Conservation (phyloP, 2,797 vertebrate species). For the Loriculus beryllinus region DNA sequence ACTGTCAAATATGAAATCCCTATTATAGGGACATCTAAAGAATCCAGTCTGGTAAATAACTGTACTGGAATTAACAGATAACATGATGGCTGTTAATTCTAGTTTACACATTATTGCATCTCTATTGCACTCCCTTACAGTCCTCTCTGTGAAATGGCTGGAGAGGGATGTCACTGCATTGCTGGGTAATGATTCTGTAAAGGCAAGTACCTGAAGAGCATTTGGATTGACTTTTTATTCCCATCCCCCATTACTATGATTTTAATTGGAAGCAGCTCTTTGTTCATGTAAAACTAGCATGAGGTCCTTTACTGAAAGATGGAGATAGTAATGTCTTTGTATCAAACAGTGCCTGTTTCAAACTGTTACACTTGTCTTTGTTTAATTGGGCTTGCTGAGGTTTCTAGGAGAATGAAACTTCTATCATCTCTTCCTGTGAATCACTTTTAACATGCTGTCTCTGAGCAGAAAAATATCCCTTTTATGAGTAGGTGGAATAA, state of each 20-base stretch:
- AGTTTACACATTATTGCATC: accelerated
- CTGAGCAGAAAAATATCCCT: background rate
- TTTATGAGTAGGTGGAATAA: constrained; percentile 26
- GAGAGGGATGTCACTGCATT: background rate
- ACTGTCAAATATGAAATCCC: background rate
- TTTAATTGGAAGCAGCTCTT: constrained; percentile 46
- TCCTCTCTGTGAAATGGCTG: background rate
- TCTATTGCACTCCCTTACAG: background rate
- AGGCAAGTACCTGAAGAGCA: background rate
- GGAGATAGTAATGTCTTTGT: constrained; percentile 36
- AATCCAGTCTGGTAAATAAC: background rate
- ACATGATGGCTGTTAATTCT: too few species aligned
- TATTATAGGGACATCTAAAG: background rate
- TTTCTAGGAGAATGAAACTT: constrained; percentile 9
- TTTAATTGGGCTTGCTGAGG: background rate
- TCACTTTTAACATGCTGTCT: background rate
- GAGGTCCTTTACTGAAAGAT: background rate
- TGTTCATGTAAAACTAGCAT: background rate
- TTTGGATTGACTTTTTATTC: background rate
- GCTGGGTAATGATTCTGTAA: background rate
- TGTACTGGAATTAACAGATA: background rate
- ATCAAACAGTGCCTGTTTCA: background rate
- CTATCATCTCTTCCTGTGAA: background rate
- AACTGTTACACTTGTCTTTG: background rate
- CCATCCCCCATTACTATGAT: background rate